Evolutionary conservation across 2,797 vertebrate species (phyloP).

Genomic region (Trematomus bernacchii): DNA sequence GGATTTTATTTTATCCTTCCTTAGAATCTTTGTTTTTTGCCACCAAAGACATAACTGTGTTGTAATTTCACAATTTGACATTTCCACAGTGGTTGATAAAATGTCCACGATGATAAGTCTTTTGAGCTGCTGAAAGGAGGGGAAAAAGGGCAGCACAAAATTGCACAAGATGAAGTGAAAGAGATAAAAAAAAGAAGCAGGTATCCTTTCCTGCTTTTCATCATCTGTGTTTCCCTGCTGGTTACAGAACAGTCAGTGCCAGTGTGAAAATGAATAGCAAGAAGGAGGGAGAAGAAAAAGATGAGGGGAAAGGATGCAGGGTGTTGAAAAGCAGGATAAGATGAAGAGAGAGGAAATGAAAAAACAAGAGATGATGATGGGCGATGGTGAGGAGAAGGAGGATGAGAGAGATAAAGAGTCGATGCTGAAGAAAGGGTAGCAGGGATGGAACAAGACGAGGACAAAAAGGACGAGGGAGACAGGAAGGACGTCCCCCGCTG

Average conservation of each 20-base stretch:
- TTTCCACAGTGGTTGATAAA: conserved; percentile 67
- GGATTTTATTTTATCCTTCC: background rate
- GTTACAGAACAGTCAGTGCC: conserved; percentile 22
- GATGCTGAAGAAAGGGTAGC: conserved; percentile 26
- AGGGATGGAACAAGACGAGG: conserved; percentile 19
- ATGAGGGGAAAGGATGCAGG: conserved; percentile 8
- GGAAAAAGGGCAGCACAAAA: conserved; percentile 32
- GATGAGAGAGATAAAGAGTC: conserved; percentile 38
- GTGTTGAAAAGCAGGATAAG: conserved; percentile 30
- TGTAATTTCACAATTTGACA: conserved; percentile 60
- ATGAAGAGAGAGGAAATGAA: conserved; percentile 35
- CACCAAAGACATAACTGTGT: conserved; percentile 5
- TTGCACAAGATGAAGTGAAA: conserved; percentile 51
- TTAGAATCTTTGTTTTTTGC: background rate
- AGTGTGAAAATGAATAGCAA: conserved; percentile 17
- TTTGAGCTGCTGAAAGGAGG: conserved; percentile 46
- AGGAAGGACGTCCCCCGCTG: conserved; percentile 50
- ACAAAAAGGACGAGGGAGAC: conserved; percentile 34
- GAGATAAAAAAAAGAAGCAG: conserved; percentile 34
- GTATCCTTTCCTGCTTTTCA: conserved; percentile 28
- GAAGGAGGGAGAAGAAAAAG: background rate
- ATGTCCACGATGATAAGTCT: conserved; percentile 34
- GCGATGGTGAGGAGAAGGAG: conserved; percentile 44
- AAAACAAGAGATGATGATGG: conserved; percentile 26
- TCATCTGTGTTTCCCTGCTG: conserved; percentile 13